Evolutionary conservation across 2,113 vertebrate genomes (phyloP).

Genomic region (Pedionomus torquatus): DNA sequence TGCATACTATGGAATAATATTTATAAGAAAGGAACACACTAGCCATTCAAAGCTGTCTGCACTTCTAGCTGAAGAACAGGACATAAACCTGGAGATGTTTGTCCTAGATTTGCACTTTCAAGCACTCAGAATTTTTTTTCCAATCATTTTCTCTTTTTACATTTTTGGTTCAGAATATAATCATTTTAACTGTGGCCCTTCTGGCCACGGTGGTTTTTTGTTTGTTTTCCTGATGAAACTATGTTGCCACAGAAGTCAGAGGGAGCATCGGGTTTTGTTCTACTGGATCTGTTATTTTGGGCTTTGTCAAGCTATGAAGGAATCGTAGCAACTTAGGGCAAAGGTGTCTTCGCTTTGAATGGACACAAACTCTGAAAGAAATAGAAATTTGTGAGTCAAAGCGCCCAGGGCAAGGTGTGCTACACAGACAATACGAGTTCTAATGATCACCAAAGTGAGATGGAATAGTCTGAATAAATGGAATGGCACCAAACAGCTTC

Average conservation of each 20-base stretch:
- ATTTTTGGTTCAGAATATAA: neutral
- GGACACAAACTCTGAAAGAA: neutral
- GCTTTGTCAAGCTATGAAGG: neutral
- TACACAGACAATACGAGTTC: neutral
- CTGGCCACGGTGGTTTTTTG: accelerated
- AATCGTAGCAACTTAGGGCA: neutral
- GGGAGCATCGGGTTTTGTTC: neutral
- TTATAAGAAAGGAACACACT: neutral
- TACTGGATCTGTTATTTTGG: neutral
- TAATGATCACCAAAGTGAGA: neutral
- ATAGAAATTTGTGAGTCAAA: neutral
- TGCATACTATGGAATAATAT: neutral
- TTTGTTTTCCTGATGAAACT: neutral
- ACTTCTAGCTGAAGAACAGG: neutral
- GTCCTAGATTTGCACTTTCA: neutral
- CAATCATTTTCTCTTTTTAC: neutral
- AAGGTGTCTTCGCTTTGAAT: neutral
- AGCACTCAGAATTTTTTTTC: neutral
- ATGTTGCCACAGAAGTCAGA: neutral
- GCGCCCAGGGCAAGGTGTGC: neutral
- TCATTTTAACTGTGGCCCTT: neutral
- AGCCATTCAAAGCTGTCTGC: neutral
- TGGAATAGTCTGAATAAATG: neutral
- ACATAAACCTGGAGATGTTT: neutral
- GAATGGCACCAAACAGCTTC: neutral